Evolutionary conservation across 1,140 invertebrate species (phyloP).

Genomic region (Artemia franciscana): DNA sequence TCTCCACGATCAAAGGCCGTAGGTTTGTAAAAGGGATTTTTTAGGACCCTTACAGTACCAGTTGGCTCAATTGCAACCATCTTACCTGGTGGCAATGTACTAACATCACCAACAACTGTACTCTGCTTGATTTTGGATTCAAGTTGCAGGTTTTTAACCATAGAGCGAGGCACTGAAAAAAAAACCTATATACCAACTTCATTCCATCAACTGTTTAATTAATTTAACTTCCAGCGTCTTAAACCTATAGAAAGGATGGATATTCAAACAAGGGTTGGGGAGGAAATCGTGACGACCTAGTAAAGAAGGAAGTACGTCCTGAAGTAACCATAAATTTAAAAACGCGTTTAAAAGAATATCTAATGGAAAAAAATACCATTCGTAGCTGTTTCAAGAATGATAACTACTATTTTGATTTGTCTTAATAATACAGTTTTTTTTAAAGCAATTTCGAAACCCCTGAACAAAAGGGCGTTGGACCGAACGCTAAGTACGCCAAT

Average conservation of each 20-base stretch:
- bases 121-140: not conserved
- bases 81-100: not conserved
- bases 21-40: not conserved
- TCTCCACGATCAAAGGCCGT: not conserved
- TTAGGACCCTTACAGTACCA: not conserved
- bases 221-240: not conserved
- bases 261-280: not conserved
- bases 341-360: not conserved
- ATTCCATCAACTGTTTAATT: not conserved
- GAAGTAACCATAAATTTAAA: not conserved
- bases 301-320: too few relatives aligned
- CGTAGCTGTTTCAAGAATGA: too few relatives aligned
- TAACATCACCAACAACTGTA: not conserved
- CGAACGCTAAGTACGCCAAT: too few relatives aligned
- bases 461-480: too few relatives aligned
- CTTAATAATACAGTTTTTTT: too few relatives aligned
- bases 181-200: not conserved
- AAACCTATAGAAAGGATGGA: not conserved
- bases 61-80: not conserved
- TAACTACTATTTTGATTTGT: too few relatives aligned
- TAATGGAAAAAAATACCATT: not conserved
- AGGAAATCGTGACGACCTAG: not conserved
- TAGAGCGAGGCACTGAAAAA: not conserved
- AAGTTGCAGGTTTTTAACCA: not conserved
- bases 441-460: too few relatives aligned